These are phyloP conservation scores for Drosophila pachea DNA, from an alignment of 1,140 invertebrate genomes.

Conservation along the genomic window DNA sequence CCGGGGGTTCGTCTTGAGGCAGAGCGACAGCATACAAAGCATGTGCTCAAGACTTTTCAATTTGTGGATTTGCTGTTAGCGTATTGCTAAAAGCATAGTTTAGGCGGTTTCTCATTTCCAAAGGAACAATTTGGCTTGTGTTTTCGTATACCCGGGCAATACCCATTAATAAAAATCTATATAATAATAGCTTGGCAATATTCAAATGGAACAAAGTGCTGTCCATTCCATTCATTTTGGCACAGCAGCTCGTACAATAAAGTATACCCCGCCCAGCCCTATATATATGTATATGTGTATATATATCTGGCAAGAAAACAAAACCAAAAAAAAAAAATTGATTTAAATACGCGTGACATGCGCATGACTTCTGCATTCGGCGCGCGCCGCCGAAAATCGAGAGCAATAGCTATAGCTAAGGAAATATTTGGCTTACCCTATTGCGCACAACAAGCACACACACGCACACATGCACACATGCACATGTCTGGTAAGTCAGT, in stretches of 20 bases:
- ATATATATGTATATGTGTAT: conserved; percentile 20
- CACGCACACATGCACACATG: conserved; percentile 23
- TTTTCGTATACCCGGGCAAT: background rate
- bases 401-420: conserved; percentile 43
- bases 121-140: no score
- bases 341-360: conserved; percentile 76
- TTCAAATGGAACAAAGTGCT: conserved; percentile 21
- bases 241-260: conserved; percentile 14
- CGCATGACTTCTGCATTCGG: conserved; percentile 71
- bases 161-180: background rate
- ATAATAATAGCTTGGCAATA: background rate
- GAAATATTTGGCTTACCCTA: conserved; percentile 23
- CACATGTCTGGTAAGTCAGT: conserved; percentile 25
- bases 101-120: no score
- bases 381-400: conserved; percentile 50
- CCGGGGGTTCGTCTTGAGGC: no score
- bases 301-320: background rate
- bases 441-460: conserved; percentile 23
- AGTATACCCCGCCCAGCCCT: conserved; percentile 6
- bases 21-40: no score
- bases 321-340: conserved; percentile 40
- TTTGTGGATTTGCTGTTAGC: no score
- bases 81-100: no score
- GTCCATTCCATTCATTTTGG: conserved; percentile 27
- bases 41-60: no score